Base-by-base conservation (phyloP, 2,113 vertebrate genomes). In the Ophiodon elongatus region DNA sequence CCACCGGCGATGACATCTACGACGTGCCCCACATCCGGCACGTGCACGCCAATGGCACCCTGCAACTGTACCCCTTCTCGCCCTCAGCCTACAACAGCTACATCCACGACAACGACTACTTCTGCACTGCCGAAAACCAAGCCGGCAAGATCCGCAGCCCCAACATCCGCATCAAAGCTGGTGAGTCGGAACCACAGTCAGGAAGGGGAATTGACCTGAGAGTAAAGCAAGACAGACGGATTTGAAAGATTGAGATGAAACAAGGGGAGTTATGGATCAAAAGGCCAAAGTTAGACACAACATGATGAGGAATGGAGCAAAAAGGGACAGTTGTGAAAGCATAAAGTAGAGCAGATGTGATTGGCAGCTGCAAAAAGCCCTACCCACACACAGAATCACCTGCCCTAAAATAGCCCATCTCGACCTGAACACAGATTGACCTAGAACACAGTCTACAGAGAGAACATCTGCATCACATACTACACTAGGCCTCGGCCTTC, bases 91-190 rank as follows among this genome's bases (percentile, higher is more conserved):
- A 99, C 97, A 99, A 99, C 86, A 99, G 97, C 96, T 99, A 98
- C 91, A 99, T 99, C 95, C 98, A 99, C 74, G 97, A 99, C 96
- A 99, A 99, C 88, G 98, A 99, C 96, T 99, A 99, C 93, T 99
- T 99, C 96, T 99, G 98, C 95, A 99, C 98, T 0, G 98, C 98
- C 17, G 98, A 99, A 93, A 99, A 99, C 88, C 96, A 97, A 75
- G 97, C 97, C 52, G 98, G 98, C 93, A 99, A 98, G 90, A 99
- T 99, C 94, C 97, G 98, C 94, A 99, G 98, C 96, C 98, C 98
- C 50, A 98, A 97, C 77, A 99, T 99, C 94, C 98, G 96, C 83
- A 97, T 99, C 88, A 99, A 99, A 98, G 98, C 98, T 95, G 98
- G 98, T 99, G 71, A 95, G 95, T 90, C 11, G 91, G 33, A 11